A percentile compares a stretch with the other conserved stretches of the same genome.
phyloP scores from a whole-genome alignment of 2,888 invertebrate genomes.

The Pyrochroa serraticornis region DNA sequence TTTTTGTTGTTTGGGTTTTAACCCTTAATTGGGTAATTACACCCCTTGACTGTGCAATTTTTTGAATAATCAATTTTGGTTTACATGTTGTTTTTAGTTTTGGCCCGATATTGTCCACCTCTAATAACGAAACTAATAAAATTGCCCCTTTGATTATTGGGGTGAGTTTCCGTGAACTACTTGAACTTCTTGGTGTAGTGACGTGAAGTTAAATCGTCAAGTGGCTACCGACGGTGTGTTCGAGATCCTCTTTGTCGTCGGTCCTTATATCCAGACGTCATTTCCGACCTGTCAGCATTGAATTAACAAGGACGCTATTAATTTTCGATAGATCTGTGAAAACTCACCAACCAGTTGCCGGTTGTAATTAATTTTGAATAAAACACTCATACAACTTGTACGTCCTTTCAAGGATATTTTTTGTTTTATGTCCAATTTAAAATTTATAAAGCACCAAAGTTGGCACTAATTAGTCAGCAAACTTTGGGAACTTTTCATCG shows the following conservation, averaged over 20 bases:
- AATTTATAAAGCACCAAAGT: too few relatives aligned
- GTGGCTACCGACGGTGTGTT: slow-evolving; percentile 3
- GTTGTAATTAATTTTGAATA: slow-evolving; percentile 10
- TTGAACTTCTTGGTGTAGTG: background rate
- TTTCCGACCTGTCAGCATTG: slow-evolving; percentile 13
- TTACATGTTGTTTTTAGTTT: slow-evolving; percentile 8
- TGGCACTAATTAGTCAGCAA: too few relatives aligned
- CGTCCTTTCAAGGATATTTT: too few relatives aligned
- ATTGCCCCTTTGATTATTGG: too few relatives aligned
- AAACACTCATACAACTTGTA: background rate
- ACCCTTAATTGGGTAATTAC: too few relatives aligned
- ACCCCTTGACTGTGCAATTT: too few relatives aligned
- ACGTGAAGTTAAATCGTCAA: slow-evolving; percentile 6
- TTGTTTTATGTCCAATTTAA: too few relatives aligned
- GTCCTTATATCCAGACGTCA: slow-evolving; percentile 1
- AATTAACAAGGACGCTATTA: slow-evolving; percentile 9
- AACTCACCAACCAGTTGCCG: background rate
- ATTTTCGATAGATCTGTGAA: slow-evolving; percentile 1
- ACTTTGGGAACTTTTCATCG: too few relatives aligned
- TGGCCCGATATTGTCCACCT: background rate
- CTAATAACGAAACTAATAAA: too few relatives aligned
- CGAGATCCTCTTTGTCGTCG: slow-evolving; percentile 7
- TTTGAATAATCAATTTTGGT: too few relatives aligned
- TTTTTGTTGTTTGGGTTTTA: too few relatives aligned
- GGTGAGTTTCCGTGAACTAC: too few relatives aligned